Evolutionary conservation across 2,888 invertebrate species (phyloP), one percentile per base, ranked within the genome.

Genomic region (Carcina quercana): DNA sequence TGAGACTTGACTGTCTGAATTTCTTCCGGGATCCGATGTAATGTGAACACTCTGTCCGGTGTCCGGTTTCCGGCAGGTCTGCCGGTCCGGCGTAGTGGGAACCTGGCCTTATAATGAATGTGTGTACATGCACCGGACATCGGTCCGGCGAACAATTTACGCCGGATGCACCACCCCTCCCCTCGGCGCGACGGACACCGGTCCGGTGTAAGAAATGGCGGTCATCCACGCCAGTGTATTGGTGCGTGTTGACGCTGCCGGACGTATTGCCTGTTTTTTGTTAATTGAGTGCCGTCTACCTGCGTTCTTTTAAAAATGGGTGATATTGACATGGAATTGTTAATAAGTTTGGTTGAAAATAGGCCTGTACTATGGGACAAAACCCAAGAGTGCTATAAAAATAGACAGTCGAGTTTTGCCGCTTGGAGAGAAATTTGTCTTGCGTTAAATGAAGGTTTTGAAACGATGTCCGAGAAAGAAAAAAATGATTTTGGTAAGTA

Each of bases 291-390:
- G 40, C 46, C 36, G 43, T 38, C 41, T 43, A 39, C 43, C 33
- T 45, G 40, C 40, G 40, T 44, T 45, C 35, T 42, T 43, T 38
- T 34, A 37, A 42, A 38, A 40, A 40, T 42, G 42, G 35, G 21
- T 35, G 14, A 36, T 45, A 47, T 45, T 42, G 40, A 47, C 40
- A 42, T 43, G 38, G 45, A 49, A 42, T 43, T 45, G 32, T 49
- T 44, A 44, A 48, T 48, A 40, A 42, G 31, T 39, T 43, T 47
- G 38, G 44, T 47, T 38, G 34, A 50, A 43, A 45, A 45, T 44
- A 45, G 40, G 42, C 47, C 46, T 40, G 43, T 50, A 32, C 35
- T 47, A 35, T 50, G 49, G 49, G 45, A 50, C 35, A 48, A 50
- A 40, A 48, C 47, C 28, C 39, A 37, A 41, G 42, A 50, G 34